Evolutionary conservation across 2,113 vertebrate genomes (phyloP), one percentile per base, ranked within the genome.

Genomic region (Melanerpes formicivorus): DNA sequence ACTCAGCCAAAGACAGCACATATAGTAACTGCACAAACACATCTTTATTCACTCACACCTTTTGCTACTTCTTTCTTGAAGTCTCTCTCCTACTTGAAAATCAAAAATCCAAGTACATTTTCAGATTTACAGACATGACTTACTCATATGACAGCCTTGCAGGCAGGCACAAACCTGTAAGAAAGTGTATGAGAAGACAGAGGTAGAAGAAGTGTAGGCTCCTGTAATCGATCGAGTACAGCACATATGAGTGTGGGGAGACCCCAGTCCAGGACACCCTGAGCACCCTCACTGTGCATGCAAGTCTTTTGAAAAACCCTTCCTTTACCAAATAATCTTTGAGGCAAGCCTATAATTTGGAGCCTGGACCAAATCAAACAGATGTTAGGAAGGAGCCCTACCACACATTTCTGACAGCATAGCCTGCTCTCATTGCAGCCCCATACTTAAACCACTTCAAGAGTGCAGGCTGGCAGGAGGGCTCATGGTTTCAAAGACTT

Each of bases 391-490:
- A n/a, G 29, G 60, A 30, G 18, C 40, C 34, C 48, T 73, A 70
- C 60, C 34, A 55, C 55, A 60, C 66, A 34, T 46, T 34, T n/a
- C 42, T 40, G 14, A 54, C 17, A 50, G 46, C 22, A 25, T 3
- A 48, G 52, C 34, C 18, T n/a, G 37, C 40, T 34, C 48, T 25
- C 44, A 18, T 2, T 30, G 34, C 50, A 42, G 66, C 29, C 66
- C 56, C 13, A 8, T 2, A 18, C 18, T 71, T 11, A 32, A 46
- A 50, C 18, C 22, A 30, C 5, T 10, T 46, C 54, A 30, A 16
- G 52, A 19, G 7, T 0, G 1, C n/a, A 34, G 37, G 25, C n/a
- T 50, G 52, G 69, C 2, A 0, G 58, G 25, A 55, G 25, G 3
- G 46, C 37, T 66, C 25, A 5, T 2, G 18, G 14, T 55, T 58